Conservation (phyloP, 2,888 invertebrate genomes). For the Aphodius granarius region DNA sequence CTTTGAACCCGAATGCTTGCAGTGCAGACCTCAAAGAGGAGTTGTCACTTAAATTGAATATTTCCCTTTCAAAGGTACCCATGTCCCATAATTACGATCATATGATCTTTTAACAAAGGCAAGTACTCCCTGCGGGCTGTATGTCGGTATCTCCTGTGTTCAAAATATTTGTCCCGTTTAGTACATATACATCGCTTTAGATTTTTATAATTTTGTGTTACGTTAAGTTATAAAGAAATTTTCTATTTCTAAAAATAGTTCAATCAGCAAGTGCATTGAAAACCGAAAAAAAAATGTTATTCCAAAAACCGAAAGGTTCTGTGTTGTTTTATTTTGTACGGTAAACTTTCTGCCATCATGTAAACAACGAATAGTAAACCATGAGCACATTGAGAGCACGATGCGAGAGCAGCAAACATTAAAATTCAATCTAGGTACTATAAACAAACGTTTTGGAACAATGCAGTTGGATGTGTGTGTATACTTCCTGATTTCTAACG, state of each 20-base stretch:
- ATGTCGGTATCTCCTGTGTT: not conserved
- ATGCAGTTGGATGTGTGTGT: not conserved
- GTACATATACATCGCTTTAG: too few relatives aligned
- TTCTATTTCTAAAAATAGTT: too few relatives aligned
- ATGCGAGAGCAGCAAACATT: not conserved
- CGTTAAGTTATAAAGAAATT: too few relatives aligned
- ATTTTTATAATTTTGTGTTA: too few relatives aligned
- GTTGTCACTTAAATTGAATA: constrained; percentile 13
- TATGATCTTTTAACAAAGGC: not conserved
- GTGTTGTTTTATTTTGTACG: not conserved
- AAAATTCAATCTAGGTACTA: not conserved
- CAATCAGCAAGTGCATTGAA: too few relatives aligned
- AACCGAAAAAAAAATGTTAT: too few relatives aligned
- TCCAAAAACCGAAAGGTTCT: too few relatives aligned
- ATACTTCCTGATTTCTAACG: not conserved
- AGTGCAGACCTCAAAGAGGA: not conserved
- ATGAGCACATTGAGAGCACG: not conserved
- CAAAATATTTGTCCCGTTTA: too few relatives aligned
- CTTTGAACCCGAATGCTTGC: not conserved
- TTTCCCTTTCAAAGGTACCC: not conserved
- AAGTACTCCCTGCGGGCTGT: not conserved
- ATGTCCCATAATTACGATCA: constrained; percentile 4
- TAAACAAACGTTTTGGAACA: not conserved
- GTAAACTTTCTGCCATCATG: not conserved
- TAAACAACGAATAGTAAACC: not conserved